Base-by-base conservation (phyloP, 53 echinoderm and acorn worm species). In the Crossaster papposus region DNA sequence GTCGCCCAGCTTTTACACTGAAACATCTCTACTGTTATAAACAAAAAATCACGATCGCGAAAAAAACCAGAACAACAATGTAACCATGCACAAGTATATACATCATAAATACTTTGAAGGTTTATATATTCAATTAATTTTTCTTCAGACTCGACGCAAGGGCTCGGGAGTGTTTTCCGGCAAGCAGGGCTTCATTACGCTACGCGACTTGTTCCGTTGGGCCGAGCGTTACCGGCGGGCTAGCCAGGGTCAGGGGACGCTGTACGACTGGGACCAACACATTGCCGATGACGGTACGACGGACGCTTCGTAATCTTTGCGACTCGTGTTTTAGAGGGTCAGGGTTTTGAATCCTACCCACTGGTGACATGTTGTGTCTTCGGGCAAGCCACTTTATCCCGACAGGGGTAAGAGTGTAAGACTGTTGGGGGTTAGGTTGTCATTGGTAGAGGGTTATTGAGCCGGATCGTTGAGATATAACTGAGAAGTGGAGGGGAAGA, bases 161-260 rank as follows among this genome's bases (percentile, higher is more conserved):
- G 95, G 97, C 14, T 97, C 97, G 0, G 97, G 97, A 1, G 97
- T 97, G 77, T 97, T 97, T 90, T 95, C 97, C 2, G 97, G 97
- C 54, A 97, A 97, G 76, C 97, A 95, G 77, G 97, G 97, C 22
- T 97, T 95, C 81, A 97, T 97, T 77, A 97, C 97, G 0, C 90
- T 97, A 54, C 82, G 97, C 30, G 97, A 97, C 85, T 63, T 97
- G 88, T 97, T 97, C 84, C 78, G 97, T 22, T 97, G 97, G 97
- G 97, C 97, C 0, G 97, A 97, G 91, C 92, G 97, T 44, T 97
- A 97, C 88, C 89, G 94, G 13, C 89, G 88, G 73, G 91, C 97
- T 9, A 97, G 91, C 85, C 84, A 90, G 30, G 92, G 91, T 0
- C 83, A 92, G 68, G 90, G 87, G 32, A 76, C 88, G 0, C 95